Percentiles rank a stretch among this genome's conserved stretches.
These are phyloP conservation scores for Pimephales promelas DNA, from an alignment of 2,113 vertebrate genomes.

Conservation along the genomic window DNA sequence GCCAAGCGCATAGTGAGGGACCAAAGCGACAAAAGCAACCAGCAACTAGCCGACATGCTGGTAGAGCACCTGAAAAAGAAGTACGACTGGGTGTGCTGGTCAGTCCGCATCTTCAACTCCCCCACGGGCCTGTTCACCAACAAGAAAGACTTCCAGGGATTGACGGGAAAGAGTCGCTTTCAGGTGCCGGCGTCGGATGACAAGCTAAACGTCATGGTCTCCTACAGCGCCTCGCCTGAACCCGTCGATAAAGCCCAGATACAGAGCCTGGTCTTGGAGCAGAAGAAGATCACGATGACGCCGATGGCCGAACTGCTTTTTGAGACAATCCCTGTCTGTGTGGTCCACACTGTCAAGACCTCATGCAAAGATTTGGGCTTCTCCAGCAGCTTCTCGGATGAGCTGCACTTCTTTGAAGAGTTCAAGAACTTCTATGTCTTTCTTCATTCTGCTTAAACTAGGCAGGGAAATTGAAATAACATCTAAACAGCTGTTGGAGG, in stretches of 20 bases:
- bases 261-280: constrained; percentile 66
- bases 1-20: constrained; percentile 66
- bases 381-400: constrained; percentile 71
- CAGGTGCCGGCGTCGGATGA: constrained; percentile 65
- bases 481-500: background rate
- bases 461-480: background rate
- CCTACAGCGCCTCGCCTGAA: constrained; percentile 75
- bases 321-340: constrained; percentile 61
- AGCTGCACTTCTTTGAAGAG: constrained; percentile 75
- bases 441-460: constrained; percentile 71
- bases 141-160: constrained; percentile 68
- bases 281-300: constrained; percentile 66
- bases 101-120: constrained; percentile 71
- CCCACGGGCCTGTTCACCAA: constrained; percentile 61
- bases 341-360: constrained; percentile 71
- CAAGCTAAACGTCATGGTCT: constrained; percentile 72
- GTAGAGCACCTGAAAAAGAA: constrained; percentile 69
- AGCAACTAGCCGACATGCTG: constrained; percentile 69
- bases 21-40: constrained; percentile 57
- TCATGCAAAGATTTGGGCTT: constrained; percentile 68
- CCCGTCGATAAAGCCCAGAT: constrained; percentile 68
- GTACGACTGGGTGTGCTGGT: constrained; percentile 80
- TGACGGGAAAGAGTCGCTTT: constrained; percentile 73
- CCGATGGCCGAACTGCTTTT: constrained; percentile 68
- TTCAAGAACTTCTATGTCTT: constrained; percentile 72